A percentile compares a stretch with the other conserved stretches of the same genome.
Evolutionary conservation across 1,140 invertebrate species (phyloP).

Genomic region (Drosophila seguyi): DNA sequence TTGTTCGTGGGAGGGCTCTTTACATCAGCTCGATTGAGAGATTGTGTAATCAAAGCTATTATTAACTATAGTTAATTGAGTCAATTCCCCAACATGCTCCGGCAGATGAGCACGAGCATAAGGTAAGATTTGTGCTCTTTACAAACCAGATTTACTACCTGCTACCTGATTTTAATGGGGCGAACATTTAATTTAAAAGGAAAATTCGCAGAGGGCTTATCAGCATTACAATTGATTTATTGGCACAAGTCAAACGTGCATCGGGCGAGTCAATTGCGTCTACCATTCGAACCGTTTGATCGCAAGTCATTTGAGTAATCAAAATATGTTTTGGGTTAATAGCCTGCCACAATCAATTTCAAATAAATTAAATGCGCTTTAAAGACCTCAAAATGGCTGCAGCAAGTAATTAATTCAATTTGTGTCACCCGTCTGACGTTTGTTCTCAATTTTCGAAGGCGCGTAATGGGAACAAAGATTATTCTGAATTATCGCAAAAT

Average conservation of each 20-base stretch:
- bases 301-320: conserved; percentile 32
- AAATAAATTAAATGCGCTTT: conserved; percentile 24
- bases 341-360: conserved; percentile 18
- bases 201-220: conserved; percentile 44
- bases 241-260: conserved; percentile 45
- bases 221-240: conserved; percentile 66
- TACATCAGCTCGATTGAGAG: conserved; percentile 6
- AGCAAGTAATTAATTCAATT: conserved; percentile 9
- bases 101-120: conserved; percentile 21
- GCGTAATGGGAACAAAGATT: conserved; percentile 47
- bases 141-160: conserved; percentile 17
- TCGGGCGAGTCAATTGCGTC: conserved; percentile 36
- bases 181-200: conserved; percentile 18
- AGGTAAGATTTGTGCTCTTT: conserved; percentile 3
- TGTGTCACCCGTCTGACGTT: background rate
- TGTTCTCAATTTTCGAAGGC: conserved; percentile 15
- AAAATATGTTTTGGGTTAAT: conserved; percentile 49
- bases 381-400: conserved; percentile 1
- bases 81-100: conserved; percentile 5
- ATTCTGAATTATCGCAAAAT: conserved; percentile 13
- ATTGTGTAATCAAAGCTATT: conserved; percentile 4
- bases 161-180: conserved; percentile 10
- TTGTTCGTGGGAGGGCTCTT: conserved; percentile 41
- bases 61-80: conserved; percentile 9
- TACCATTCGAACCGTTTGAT: conserved; percentile 28